Conservation (phyloP, 2,888 invertebrate genomes). For the Pyrgus malvae region DNA sequence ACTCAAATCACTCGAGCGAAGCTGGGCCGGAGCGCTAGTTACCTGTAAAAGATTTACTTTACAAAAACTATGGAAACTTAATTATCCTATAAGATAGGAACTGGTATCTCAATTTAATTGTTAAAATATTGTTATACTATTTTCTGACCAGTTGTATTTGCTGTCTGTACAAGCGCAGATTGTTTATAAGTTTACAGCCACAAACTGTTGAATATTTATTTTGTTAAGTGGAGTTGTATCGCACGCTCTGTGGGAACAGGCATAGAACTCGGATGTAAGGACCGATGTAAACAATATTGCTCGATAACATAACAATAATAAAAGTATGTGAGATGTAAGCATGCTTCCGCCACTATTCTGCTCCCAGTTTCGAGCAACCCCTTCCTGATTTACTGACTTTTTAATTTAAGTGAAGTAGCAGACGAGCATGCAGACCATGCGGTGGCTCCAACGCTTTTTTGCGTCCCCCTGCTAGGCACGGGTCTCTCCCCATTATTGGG, state of each 20-base stretch:
- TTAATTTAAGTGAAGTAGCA: no score
- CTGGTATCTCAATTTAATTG: not conserved
- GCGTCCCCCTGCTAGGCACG: no score
- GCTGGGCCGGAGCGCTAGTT: no score
- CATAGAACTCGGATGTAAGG: constrained; percentile 42
- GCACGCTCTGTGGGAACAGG: constrained; percentile 73
- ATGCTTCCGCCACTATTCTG: not conserved
- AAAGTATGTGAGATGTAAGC: constrained; percentile 24
- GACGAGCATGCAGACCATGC: no score
- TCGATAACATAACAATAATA: constrained; percentile 41
- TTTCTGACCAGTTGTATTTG: constrained; percentile 28
- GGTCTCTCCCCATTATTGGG: no score
- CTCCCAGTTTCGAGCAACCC: not conserved
- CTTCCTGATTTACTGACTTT: no score
- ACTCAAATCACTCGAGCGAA: no score
- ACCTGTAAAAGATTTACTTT: no score
- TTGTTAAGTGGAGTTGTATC: constrained; percentile 70
- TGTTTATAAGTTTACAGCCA: constrained; percentile 75
- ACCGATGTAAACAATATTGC: constrained; percentile 46
- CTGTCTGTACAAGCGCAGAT: constrained; percentile 54
- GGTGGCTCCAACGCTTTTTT: no score
- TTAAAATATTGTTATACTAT: not conserved
- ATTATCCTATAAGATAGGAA: not conserved
- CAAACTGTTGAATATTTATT: constrained; percentile 78
- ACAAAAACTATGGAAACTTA: no score